Base-by-base conservation (phyloP, 92 coral and sea anemone genomes). In the Palythoa grandiflora region DNA sequence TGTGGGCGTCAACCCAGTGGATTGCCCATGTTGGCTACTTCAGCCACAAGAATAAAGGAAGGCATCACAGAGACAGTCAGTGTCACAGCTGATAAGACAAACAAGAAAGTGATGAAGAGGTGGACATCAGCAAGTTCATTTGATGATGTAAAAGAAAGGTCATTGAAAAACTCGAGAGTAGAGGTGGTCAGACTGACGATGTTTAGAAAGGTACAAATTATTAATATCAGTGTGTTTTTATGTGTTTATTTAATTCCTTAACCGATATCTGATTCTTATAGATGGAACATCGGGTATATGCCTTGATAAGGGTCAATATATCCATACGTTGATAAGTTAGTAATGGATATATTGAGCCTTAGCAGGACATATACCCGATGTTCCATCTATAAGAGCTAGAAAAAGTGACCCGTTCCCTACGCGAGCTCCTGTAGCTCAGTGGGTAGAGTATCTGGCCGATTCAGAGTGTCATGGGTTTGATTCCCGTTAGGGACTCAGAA, bases 1-100 rank as follows among this genome's bases (percentile, higher is more conserved):
- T 97, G 99, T 91, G 99, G 99, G 47, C 92, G 98, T 38, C 98
- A 93, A 68, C 99, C 99, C 80, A 95, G 98, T 93, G 98, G 92
- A 11, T 86, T 95, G 89, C 96, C 96, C 8, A 94, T 87, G 66
- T 80, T 95, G 84, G 98, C 98, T 50, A 94, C 96, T 13, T 91
- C 98, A n/a, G 83, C 92, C 77, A 93, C 89, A 83, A 94, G 93
- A 74, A 83, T 90, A 11, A 91, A 91, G 76, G 94, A 89, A 75
- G 91, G 91, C 48, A 37, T 79, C 36, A 83, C 95, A 1, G 51
- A 86, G 60, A 90, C 90, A n/a, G 78, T 77, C 38, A 48, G 86
- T 63, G 77, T 78, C 66, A 80, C 66, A 38, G 85, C 91, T 57
- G 96, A 95, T 2, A 88, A 83, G 57, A 2, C 63, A 80, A 65